Evolutionary conservation across 2,113 vertebrate genomes (phyloP).

Genomic region (Chaetops frenatus): DNA sequence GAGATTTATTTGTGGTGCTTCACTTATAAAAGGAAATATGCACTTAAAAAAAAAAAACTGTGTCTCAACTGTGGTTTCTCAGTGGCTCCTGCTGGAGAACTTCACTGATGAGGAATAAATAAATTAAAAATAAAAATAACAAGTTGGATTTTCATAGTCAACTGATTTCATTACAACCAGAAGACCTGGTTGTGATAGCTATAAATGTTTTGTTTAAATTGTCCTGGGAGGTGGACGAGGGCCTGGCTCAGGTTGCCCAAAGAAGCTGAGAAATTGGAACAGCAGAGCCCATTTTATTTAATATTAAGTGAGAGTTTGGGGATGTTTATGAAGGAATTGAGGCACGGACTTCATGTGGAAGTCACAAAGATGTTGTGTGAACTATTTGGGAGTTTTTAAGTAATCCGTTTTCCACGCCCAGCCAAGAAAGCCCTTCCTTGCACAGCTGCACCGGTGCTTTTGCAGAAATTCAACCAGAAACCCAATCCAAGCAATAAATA

Average conservation of each 20-base stretch:
- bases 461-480: not conserved
- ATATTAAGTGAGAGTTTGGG: not conserved
- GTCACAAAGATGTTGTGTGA: not conserved
- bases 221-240: accelerated
- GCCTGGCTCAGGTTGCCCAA: not conserved
- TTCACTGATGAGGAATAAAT: too few species aligned
- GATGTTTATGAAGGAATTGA: not conserved
- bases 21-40: not conserved
- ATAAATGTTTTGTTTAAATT: not conserved
- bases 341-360: too few species aligned
- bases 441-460: accelerated
- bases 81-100: not conserved
- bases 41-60: not conserved
- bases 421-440: not conserved
- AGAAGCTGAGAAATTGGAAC: not conserved
- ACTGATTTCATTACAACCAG: not conserved
- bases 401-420: accelerated
- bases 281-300: not conserved
- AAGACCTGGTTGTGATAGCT: too few species aligned
- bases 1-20: not conserved
- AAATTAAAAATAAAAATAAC: not conserved
- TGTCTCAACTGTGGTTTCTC: not conserved
- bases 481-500: not conserved
- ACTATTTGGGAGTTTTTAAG: not conserved
- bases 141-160: not conserved